Conservation (phyloP, 2,113 vertebrate genomes). For the Andinoacara biseriatus region DNA sequence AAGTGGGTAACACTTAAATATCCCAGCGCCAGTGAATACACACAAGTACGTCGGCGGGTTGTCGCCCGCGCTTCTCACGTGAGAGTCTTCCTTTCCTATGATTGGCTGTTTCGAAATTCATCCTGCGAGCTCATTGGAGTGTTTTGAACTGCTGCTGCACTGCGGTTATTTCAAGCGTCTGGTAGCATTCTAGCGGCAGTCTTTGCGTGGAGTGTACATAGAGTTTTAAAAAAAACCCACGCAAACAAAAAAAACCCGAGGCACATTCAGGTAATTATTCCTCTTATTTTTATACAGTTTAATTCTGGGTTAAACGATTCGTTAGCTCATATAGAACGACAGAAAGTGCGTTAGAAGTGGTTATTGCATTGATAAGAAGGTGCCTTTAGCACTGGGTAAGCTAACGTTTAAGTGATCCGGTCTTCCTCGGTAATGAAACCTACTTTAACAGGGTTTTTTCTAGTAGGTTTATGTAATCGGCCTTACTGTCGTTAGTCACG, state of each 20-base stretch:
- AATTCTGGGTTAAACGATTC: no score
- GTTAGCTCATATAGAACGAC: background rate
- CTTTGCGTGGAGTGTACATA: background rate
- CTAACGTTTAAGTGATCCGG: slow-evolving; percentile 19
- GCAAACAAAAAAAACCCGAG: background rate
- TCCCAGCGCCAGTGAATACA: background rate
- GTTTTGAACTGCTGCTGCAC: slow-evolving; percentile 67
- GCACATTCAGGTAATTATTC: slow-evolving; percentile 21
- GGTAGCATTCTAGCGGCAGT: slow-evolving; percentile 15
- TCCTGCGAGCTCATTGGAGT: slow-evolving; percentile 57
- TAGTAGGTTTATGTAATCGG: background rate
- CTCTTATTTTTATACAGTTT: background rate
- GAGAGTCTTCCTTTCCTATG: background rate
- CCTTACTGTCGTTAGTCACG: background rate
- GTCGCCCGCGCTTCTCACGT: slow-evolving; percentile 42
- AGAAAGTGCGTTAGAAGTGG: background rate
- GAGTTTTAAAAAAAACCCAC: accelerated
- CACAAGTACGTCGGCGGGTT: background rate
- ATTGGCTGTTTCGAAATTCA: slow-evolving; percentile 77
- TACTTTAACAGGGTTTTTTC: background rate
- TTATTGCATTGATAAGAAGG: background rate
- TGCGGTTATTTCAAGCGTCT: slow-evolving; percentile 69
- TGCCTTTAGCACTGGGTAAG: background rate
- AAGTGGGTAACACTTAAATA: background rate
- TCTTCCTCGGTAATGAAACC: background rate